Percentiles rank a stretch among this genome's conserved stretches.
Conservation (phyloP, 2,888 invertebrate species). For the Caenorhabditis imperialis region DNA sequence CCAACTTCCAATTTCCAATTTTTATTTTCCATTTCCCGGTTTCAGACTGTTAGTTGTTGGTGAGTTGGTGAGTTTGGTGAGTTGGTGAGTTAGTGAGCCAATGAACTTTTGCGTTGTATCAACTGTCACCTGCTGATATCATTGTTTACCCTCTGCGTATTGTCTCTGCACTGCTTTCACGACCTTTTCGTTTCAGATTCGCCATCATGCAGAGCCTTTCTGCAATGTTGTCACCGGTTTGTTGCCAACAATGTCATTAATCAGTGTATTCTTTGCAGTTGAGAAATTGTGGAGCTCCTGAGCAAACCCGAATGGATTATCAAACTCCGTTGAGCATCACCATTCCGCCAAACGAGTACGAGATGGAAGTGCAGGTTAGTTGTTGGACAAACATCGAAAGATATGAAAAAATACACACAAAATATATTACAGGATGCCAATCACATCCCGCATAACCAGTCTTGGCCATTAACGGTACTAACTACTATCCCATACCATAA, state of each 20-base stretch:
- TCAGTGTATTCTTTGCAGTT: too few species aligned
- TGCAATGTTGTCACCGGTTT: constrained; percentile 36
- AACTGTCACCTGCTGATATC: constrained; percentile 24
- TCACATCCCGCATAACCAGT: too few species aligned
- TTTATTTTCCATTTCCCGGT: too few species aligned
- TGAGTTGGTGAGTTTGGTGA: too few species aligned
- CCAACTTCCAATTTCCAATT: neutral
- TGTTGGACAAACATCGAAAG: too few species aligned
- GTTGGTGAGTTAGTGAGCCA: too few species aligned
- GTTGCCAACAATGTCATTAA: neutral
- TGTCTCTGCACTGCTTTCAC: constrained; percentile 8
- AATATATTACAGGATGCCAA: too few species aligned
- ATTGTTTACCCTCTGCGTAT: constrained; percentile 33
- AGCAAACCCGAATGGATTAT: neutral
- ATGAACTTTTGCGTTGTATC: constrained; percentile 40
- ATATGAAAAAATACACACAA: too few species aligned
- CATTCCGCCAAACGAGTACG: constrained; percentile 30
- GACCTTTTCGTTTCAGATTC: neutral
- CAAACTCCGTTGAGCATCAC: constrained; percentile 32
- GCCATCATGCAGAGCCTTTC: constrained; percentile 30
- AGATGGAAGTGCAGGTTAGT: constrained; percentile 19
- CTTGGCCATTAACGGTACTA: too few species aligned
- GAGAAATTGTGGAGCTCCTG: too few species aligned
- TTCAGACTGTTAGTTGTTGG: too few species aligned
- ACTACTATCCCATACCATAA: too few species aligned